phyloP scores from a whole-genome alignment of 2,113 vertebrate genomes.

The Thunnus maccoyii region DNA sequence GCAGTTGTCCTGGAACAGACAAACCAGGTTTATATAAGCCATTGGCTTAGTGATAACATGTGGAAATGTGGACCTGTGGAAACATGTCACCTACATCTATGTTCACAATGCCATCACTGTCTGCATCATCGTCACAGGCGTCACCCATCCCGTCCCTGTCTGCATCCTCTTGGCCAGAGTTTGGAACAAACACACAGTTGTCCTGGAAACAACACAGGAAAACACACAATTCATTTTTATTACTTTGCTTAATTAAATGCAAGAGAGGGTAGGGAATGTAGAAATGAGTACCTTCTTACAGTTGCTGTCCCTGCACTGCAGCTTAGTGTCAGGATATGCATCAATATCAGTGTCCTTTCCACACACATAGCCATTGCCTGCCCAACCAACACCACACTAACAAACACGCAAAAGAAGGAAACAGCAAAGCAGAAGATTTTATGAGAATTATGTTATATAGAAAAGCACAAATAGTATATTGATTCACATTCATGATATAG shows the following conservation, averaged over 20 bases:
- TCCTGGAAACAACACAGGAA: conserved; percentile 85
- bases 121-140: conserved; percentile 94
- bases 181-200: conserved; percentile 95
- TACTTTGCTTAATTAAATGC: neutral
- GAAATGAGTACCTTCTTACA: conserved; percentile 88
- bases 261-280: neutral
- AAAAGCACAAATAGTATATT: neutral
- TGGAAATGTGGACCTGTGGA: neutral
- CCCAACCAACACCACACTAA: conserved; percentile 96
- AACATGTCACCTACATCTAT: conserved; percentile 83
- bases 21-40: neutral
- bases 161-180: conserved; percentile 98
- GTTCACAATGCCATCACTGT: conserved; percentile 93
- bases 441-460: neutral
- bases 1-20: conserved; percentile 92
- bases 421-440: neutral
- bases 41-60: neutral
- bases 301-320: conserved; percentile 87
- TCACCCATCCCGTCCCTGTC: conserved; percentile 93
- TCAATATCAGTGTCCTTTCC: conserved; percentile 97
- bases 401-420: conserved; percentile 37
- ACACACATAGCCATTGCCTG: conserved; percentile 94
- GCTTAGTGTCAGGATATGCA: conserved; percentile 90
- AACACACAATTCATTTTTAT: neutral
- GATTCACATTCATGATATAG: neutral